Evolutionary conservation across 2,113 vertebrate species (phyloP), one percentile per base, ranked within the genome.

Genomic region (Pluvianellus socialis): DNA sequence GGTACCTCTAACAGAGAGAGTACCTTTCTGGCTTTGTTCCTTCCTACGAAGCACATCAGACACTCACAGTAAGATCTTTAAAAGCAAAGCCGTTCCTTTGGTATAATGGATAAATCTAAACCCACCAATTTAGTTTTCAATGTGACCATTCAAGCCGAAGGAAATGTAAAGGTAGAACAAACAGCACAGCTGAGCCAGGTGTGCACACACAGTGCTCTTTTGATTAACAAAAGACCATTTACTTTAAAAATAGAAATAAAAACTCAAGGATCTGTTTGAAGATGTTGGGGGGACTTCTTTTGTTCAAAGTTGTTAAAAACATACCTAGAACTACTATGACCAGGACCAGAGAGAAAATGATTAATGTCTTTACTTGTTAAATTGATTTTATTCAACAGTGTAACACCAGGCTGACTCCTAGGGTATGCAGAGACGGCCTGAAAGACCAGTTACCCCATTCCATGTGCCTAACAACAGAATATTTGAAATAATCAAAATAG

Each of bases 61-160:
- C 68, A 35, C 53, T 42, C 20, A 0, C 63, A 35, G 28, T 7
- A 72, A 58, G 8, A 81, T 63, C 56, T 42, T 72, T 79, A 88
- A 96, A 85, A 96, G 88, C 74, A 95, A 52, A 79, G 49, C 74
- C 82, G 70, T 62, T 96, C 49, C 90, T 53, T 76, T 35, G 53
- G 20, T 55, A 50, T 38, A 90, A 94, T 32, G 63, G 33, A 67
- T 53, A 53, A 72, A 92, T 50, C 52, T 42, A 86, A 95, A 88
- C 4, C 3, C 73, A 79, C 19, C 67, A 77, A 87, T 95, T 94
- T 82, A 72, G 61, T 76, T 94, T 90, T 86, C 89, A 94, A 1
- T 9, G n/a, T 45, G 28, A 65, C 73, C 79, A 66, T 74, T 94
- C 47, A 85, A 68, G 47, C 63, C 11, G 49, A 93, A 65, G 55